Evolutionary conservation across 35 echinoderm and acorn worm species (phyloP), one percentile per base, ranked within the genome.

Genomic region (Chiridota heheva): DNA sequence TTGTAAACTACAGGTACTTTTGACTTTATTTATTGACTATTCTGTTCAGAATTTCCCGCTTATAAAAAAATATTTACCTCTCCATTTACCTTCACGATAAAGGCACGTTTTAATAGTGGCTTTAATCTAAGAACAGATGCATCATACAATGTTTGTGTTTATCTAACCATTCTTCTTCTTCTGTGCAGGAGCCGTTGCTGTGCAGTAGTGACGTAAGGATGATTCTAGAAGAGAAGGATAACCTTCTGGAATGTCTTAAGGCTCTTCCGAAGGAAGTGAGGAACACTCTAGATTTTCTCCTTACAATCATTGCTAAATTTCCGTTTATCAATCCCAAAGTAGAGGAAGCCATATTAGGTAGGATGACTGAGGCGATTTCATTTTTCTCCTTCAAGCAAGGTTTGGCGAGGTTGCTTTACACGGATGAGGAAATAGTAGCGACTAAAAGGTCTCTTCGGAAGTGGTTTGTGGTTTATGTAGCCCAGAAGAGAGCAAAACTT

Each of bases 291-390:
- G 58, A 62, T 0, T 78, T 78, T 22, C 58, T 78, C 34, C 49
- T 78, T 39, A 59, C 18, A 16, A 78, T 57, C 18, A 37, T 78
- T 36, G 35, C 33, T 1, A 78, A 25, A 38, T 78, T 78, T 37
- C 75, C 75, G 2, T 33, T 40, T 16, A 78, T 78, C 43, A 49
- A 49, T 60, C 47, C 75, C 27, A 78, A 78, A 42, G 75, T 78
- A 40, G 75, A 78, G 62, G 75, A 78, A n/a, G 75, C 75, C 47
- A 58, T 78, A 0, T n/a, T 78, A 38, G 75, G 75, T 5, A 78
- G 57, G 75, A 58, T 78, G 40, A 31, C 53, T 37, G 75, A 78
- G 36, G 75, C 42, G 40, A 24, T 78, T 5, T 59, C 75, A 36
- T 58, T 38, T 12, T 78, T n/a, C n/a, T n/a, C n/a, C n/a, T n/a